These are phyloP conservation scores for Trididemnum miniatum DNA, from an alignment of 23 tunicate genomes.

Conservation along the genomic window DNA sequence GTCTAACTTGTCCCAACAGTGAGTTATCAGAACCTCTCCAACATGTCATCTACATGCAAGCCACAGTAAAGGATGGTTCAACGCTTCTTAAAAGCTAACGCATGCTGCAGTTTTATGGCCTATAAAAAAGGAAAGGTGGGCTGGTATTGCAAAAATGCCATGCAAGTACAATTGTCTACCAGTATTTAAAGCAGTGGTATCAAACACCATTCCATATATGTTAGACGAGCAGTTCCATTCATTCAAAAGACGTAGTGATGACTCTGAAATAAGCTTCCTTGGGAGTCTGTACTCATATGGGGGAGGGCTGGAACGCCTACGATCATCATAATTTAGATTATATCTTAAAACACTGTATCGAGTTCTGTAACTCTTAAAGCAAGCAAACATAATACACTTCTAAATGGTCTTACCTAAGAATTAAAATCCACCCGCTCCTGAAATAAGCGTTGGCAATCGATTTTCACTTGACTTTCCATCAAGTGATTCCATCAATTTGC, in stretches of 20 bases:
- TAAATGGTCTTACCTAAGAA: not conserved
- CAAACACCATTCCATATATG: slow-evolving; percentile 17
- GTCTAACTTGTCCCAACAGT: not conserved
- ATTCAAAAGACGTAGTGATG: not conserved
- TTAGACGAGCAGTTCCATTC: not conserved
- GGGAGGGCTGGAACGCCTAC: slow-evolving; percentile 5
- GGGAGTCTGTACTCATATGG: not conserved
- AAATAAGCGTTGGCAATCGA: slow-evolving; percentile 3
- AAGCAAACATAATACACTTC: not conserved
- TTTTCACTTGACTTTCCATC: not conserved
- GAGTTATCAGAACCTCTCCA: slow-evolving; percentile 19
- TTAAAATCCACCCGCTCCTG: not conserved
- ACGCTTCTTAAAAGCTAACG: not conserved
- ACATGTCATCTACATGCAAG: not conserved
- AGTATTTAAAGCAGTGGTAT: not conserved
- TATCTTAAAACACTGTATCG: not conserved
- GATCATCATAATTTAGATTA: not conserved
- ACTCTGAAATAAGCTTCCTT: slow-evolving; percentile 5
- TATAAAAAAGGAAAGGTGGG: not conserved
- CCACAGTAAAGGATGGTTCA: slow-evolving; percentile 1
- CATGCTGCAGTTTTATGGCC: slow-evolving; percentile 3
- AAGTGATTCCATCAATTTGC: slow-evolving; percentile 7
- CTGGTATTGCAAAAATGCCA: not conserved
- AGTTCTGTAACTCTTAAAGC: not conserved
- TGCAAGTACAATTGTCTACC: not conserved